Conservation (phyloP, 2,113 vertebrate species). For the Oryzias javanicus region DNA sequence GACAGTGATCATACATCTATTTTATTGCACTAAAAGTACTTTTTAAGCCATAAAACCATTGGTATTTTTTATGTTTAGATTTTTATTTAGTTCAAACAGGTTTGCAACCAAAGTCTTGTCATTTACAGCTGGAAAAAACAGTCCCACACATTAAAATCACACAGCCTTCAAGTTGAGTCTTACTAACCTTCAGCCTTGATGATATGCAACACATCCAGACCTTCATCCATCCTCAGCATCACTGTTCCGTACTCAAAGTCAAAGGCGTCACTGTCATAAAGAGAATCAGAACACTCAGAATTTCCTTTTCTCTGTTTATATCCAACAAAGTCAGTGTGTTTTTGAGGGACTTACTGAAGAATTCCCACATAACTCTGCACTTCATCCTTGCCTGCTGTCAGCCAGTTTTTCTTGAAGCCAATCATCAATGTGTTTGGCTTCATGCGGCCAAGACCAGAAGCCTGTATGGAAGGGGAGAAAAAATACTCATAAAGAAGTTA, state of each 20-base stretch:
- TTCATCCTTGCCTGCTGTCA: constrained; percentile 66
- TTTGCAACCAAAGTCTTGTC: too few species aligned
- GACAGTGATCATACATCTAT: too few species aligned
- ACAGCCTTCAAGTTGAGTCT: background rate
- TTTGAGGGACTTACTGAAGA: constrained; percentile 87
- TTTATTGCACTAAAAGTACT: too few species aligned
- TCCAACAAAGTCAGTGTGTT: background rate
- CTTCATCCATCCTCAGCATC: constrained; percentile 86
- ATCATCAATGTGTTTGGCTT: constrained; percentile 93
- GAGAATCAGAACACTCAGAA: constrained; percentile 10
- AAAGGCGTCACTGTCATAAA: constrained; percentile 86
- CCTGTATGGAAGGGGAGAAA: constrained; percentile 67
- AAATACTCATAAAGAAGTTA: constrained; percentile 7
- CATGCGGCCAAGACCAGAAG: constrained; percentile 91
- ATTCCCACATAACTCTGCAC: constrained; percentile 89
- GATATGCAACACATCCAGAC: constrained; percentile 90
- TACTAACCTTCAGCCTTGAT: constrained; percentile 89
- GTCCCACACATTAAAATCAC: background rate
- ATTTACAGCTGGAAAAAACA: background rate
- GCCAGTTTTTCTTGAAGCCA: constrained; percentile 95
- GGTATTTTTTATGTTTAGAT: too few species aligned
- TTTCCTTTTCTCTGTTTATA: background rate
- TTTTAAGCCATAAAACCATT: too few species aligned
- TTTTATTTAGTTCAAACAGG: too few species aligned
- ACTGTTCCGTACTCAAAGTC: constrained; percentile 91